Percentiles rank a stretch among this genome's conserved stretches.
Conservation (phyloP, 2,888 invertebrate species). For the Galerucella nymphaeae region DNA sequence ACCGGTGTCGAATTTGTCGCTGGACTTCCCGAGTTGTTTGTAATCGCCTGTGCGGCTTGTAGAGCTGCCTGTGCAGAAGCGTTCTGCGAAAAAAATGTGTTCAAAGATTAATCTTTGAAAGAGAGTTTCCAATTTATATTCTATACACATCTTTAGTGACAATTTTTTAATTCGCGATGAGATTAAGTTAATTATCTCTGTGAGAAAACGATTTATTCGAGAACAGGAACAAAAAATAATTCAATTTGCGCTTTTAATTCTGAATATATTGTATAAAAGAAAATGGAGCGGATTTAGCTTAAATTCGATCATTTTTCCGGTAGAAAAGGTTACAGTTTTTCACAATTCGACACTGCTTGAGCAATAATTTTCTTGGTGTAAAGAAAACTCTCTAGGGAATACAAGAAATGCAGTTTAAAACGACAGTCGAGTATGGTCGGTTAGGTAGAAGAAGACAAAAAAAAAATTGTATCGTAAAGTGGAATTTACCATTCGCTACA, state of each 20-base stretch:
- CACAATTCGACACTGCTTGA: not conserved
- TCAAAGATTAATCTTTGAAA: not conserved
- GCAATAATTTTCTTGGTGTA: conserved; percentile 8
- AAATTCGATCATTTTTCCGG: not conserved
- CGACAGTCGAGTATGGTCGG: not conserved
- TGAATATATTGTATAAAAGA: not conserved
- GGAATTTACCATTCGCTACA: conserved; percentile 15
- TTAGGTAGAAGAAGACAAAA: not conserved
- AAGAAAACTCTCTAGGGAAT: not conserved
- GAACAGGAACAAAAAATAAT: not conserved
- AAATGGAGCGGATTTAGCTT: not conserved
- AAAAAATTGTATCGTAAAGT: conserved; percentile 4
- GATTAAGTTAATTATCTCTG: not conserved
- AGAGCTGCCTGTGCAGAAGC: conserved; percentile 87
- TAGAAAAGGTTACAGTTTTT: too few relatives aligned
- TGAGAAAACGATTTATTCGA: not conserved
- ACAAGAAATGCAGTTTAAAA: not conserved
- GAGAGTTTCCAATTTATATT: conserved; percentile 15
- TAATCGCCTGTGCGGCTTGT: conserved; percentile 85
- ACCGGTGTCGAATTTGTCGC: conserved; percentile 70
- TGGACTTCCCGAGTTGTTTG: conserved; percentile 73
- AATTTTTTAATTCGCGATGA: conserved; percentile 14
- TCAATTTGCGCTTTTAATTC: conserved; percentile 3
- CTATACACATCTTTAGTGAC: conserved; percentile 8
- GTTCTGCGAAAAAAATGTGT: conserved; percentile 68